phyloP scores from a whole-genome alignment of 1,140 invertebrate species.

The Ips nitidus region DNA sequence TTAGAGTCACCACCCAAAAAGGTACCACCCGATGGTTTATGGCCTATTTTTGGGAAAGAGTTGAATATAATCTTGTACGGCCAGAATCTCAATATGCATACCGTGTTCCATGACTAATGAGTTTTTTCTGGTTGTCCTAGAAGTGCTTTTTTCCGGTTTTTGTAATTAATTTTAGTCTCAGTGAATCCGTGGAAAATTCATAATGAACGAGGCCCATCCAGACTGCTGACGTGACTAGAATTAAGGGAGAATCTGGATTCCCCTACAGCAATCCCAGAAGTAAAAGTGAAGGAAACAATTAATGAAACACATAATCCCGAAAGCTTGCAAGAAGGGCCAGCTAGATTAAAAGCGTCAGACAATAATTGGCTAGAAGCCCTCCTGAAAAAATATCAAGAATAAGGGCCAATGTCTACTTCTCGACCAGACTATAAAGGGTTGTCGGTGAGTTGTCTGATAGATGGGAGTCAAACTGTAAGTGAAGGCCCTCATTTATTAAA shows the following conservation, averaged over 20 bases:
- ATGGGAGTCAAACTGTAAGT: background rate
- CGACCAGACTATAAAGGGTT: background rate
- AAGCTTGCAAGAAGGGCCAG: background rate
- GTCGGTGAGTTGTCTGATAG: background rate
- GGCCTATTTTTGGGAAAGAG: conserved; percentile 13
- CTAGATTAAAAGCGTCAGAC: conserved; percentile 13
- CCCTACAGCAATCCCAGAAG: conserved; percentile 3
- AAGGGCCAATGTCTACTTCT: too few relatives aligned
- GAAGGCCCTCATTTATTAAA: background rate
- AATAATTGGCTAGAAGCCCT: background rate
- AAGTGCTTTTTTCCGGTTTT: too few relatives aligned
- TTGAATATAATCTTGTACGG: background rate
- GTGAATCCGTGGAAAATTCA: too few relatives aligned
- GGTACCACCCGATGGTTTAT: background rate
- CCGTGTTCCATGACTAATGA: background rate
- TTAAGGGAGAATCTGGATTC: background rate
- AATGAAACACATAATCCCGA: conserved; percentile 23
- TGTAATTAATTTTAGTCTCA: too few relatives aligned
- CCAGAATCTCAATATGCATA: conserved; percentile 8
- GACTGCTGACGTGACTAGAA: background rate
- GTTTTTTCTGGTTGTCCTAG: background rate
- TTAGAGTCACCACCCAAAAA: background rate
- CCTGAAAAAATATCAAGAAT: too few relatives aligned
- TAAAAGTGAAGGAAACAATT: conserved; percentile 17
- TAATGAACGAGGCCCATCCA: too few relatives aligned